Evolutionary conservation across 2,888 invertebrate genomes (phyloP), one percentile per base, ranked within the genome.

Genomic region (Diabrotica balteata): DNA sequence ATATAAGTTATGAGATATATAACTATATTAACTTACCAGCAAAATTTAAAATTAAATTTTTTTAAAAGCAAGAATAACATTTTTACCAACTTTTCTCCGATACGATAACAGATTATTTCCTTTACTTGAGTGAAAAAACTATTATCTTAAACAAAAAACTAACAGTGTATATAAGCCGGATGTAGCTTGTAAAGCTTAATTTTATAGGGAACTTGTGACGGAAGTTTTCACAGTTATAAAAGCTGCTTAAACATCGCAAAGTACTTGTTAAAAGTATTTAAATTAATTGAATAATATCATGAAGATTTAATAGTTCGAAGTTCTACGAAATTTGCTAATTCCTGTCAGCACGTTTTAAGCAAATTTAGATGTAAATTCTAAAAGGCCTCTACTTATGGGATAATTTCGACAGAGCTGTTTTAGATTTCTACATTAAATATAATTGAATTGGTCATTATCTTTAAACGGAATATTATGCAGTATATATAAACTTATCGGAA

Each of bases 261-360:
- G 68, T 71, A 66, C 71, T 71, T 68, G 66, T 68, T 68, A 63
- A 67, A 68, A 68, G 71, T 68, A 71, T 71, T 71, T 66, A 68
- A 71, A 71, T 71, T 71, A 68, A 68, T 71, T 71, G 66, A 71
- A 71, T 71, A 66, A 63, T 68, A 59, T 63, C 51, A 45, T 63
- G 11, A 53, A 66, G 71, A 66, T 68, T 64, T 63, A 66, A 66
- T 65, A 54, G 59, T 47, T 63, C 54, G 59, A 61, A 62, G 59
- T 63, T 47, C 57, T 63, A 63, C 57, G 52, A 60, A 69, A 66
- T 69, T 63, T 50, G 57, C 59, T 59, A 61, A 63, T 49, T 63
- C 63, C 57, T 47, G 60, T 68, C 52, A 59, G 65, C 68, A 51
- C 58, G 65, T 65, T 65, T 68, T 64, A 59, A 63, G 53, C 57